These are phyloP conservation scores for Miniopterus natalensis DNA, from an alignment of 2,113 vertebrate genomes.

Conservation along the genomic window DNA sequence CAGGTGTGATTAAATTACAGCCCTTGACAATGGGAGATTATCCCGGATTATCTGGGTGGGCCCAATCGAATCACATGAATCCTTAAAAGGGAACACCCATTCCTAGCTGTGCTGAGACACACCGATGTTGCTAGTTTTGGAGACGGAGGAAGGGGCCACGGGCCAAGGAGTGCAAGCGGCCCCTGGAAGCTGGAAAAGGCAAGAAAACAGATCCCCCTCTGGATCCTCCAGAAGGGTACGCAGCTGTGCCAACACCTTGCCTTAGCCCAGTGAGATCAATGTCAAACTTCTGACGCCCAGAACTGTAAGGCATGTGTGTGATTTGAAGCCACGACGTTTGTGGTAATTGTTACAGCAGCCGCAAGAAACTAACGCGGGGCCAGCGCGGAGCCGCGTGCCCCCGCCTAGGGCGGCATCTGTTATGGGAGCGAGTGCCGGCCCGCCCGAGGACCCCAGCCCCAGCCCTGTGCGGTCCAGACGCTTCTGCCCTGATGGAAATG, in stretches of 20 bases:
- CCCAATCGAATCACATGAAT: background rate
- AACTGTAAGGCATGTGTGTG: background rate
- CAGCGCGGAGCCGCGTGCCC: background rate
- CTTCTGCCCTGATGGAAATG: background rate
- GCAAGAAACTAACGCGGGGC: background rate
- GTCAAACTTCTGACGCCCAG: background rate
- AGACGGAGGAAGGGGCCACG: background rate
- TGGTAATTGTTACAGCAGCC: background rate
- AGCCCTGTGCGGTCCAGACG: accelerated
- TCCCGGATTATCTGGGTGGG: too few species aligned
- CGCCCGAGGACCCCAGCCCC: background rate
- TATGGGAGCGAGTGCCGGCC: accelerated
- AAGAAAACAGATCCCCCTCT: background rate
- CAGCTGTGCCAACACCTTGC: background rate
- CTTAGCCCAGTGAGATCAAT: background rate
- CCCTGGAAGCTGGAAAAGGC: background rate
- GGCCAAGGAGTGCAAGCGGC: accelerated
- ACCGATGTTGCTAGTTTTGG: background rate
- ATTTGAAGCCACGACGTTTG: background rate
- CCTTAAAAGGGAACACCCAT: background rate
- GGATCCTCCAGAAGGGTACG: background rate
- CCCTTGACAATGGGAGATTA: background rate
- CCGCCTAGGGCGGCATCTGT: background rate
- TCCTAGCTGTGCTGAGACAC: background rate
- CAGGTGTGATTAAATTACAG: too few species aligned